Base-by-base conservation (phyloP, 2,888 invertebrate species). In the Seira musarum region DNA sequence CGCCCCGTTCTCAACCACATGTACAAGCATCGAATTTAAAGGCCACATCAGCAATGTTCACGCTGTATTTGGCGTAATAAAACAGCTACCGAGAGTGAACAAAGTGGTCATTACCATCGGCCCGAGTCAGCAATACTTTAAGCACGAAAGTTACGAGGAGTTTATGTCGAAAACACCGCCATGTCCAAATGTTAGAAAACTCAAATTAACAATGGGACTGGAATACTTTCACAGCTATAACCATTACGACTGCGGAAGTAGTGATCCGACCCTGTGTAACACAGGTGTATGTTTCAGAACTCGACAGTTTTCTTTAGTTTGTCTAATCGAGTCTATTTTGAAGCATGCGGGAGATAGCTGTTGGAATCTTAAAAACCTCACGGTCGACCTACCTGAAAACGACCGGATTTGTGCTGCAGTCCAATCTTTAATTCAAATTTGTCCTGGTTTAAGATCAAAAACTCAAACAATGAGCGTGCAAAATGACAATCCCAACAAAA, bases 321-420 rank as follows among this genome's bases (percentile, higher is more conserved):
- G 13, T 21, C 61, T 75, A 6, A 71, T 30, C 15, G 75, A 80
- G n/a, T 70, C 67, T 8, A 21, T 80, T n/a, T 53, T 80, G 0
- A 69, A 71, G 19, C 57, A 46, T 22, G 63, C 75, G 0, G 61
- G 46, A 2, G 53, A 75, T 8, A 49, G 70, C 25, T 80, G 75
- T 66, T 75, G 75, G 1, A 75, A 80, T 60, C 40, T 80, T 1
- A 80, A 70, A 22, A 49, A 57, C 25, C 49, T 80, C 10, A 53
- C 15, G n/a, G 75, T 75, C 10, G 71, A 80, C 3, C 49, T 80
- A 10, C 80, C 80, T 1, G 80, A 80, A 13, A 46, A 70, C 46
- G 71, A 75, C 6, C 22, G 17, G 1, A 24, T 70, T 5, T 61
- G 35, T 17, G 46, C 35, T 8, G 71, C 49, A 19, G 71, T 80